phyloP scores from a whole-genome alignment of 2,113 vertebrate genomes.

The Ophiodon elongatus region DNA sequence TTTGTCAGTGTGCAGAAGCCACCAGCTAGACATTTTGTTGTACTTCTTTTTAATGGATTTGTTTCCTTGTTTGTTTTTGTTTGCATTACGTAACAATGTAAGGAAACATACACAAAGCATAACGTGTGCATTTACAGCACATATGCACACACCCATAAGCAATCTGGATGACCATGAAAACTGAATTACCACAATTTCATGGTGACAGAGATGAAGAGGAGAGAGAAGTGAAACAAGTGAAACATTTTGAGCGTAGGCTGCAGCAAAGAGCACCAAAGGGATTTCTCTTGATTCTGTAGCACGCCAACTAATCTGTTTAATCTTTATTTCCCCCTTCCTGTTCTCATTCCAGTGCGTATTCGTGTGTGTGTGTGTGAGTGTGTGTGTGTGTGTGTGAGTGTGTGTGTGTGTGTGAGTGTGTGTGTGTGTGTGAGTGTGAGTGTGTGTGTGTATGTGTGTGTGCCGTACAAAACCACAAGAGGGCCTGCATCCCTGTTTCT shows the following conservation, averaged over 20 bases:
- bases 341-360: neutral
- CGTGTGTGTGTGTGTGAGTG: neutral
- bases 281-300: neutral
- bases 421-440: neutral
- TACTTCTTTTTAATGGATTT: neutral
- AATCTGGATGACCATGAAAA: neutral
- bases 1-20: too few relatives aligned
- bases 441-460: neutral
- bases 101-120: neutral
- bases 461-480: neutral
- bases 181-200: neutral
- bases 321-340: neutral
- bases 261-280: neutral
- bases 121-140: neutral
- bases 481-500: neutral
- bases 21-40: too few relatives aligned
- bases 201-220: neutral
- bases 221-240: neutral
- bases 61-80: neutral
- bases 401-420: neutral
- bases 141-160: neutral
- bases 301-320: neutral
- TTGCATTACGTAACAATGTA: neutral
- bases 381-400: neutral
- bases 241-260: neutral